Evolutionary conservation across 1,140 invertebrate genomes (phyloP).

Genomic region (Hesperophylax magnus): DNA sequence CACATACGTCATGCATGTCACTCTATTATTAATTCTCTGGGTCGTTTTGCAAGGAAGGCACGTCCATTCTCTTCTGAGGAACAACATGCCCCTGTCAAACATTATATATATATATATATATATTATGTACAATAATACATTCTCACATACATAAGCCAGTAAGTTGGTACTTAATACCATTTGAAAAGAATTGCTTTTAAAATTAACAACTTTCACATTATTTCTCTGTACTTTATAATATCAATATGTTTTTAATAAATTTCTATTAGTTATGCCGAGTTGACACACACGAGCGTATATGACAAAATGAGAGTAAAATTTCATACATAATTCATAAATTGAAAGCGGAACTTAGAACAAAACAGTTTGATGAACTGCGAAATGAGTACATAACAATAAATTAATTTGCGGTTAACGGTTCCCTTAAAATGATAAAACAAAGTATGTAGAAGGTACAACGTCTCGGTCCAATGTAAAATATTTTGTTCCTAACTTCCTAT

Average conservation of each 20-base stretch:
- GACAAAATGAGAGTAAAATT: neutral
- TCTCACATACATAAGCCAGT: too few relatives aligned
- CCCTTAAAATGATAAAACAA: constrained; percentile 31
- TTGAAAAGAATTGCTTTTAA: too few relatives aligned
- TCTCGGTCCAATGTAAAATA: constrained; percentile 5
- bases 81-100: too few relatives aligned
- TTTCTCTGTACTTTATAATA: too few relatives aligned
- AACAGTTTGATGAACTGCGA: neutral
- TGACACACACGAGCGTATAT: neutral
- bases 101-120: too few relatives aligned
- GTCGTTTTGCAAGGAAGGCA: too few relatives aligned
- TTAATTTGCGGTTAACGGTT: constrained; percentile 22
- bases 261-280: neutral
- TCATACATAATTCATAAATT: constrained; percentile 12
- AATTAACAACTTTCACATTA: too few relatives aligned
- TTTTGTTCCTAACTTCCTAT: constrained; percentile 28
- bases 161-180: too few relatives aligned
- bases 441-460: constrained; percentile 10
- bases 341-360: constrained; percentile 18
- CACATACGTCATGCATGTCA: constrained; percentile 27
- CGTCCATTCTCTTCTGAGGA: too few relatives aligned
- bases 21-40: too few relatives aligned
- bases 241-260: too few relatives aligned
- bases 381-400: constrained; percentile 33
- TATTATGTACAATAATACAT: too few relatives aligned